A percentile compares a stretch with the other conserved stretches of the same genome.
Evolutionary conservation across 2,797 vertebrate genomes (phyloP).

Genomic region (Anguilla obscura): DNA sequence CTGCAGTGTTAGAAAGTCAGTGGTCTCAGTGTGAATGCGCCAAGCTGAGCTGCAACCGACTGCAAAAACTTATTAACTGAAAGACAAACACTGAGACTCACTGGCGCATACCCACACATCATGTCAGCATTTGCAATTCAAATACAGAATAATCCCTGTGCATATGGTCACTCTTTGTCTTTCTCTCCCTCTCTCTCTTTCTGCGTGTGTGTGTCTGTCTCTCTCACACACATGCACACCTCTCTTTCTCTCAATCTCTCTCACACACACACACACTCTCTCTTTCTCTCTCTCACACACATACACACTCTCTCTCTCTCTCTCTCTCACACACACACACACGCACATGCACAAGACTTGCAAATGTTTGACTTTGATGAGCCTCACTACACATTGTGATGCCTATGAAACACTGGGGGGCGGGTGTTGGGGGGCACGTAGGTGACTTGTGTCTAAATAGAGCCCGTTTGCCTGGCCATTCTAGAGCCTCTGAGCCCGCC

Average conservation of each 20-base stretch:
- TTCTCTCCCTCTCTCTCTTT: neutral
- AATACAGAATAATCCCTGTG: neutral
- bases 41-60: neutral
- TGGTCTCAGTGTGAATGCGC: neutral
- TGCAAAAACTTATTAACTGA: slow-evolving; percentile 11
- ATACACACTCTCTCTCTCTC: neutral
- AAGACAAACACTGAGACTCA: neutral
- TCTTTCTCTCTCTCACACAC: neutral
- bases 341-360: neutral
- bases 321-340: neutral
- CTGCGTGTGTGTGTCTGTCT: neutral
- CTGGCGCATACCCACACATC: neutral
- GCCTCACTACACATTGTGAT: neutral
- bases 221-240: neutral
- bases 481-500: too few relatives aligned
- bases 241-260: neutral
- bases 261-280: neutral
- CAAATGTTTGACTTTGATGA: neutral
- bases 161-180: too few relatives aligned
- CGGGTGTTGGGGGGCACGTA: neutral
- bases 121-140: slow-evolving; percentile 18
- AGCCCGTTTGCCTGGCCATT: neutral
- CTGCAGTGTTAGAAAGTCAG: neutral
- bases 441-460: neutral
- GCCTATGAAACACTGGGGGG: neutral